These are phyloP conservation scores for Caenorhabditis imperialis DNA, from an alignment of 2,888 invertebrate genomes.

Conservation along the genomic window DNA sequence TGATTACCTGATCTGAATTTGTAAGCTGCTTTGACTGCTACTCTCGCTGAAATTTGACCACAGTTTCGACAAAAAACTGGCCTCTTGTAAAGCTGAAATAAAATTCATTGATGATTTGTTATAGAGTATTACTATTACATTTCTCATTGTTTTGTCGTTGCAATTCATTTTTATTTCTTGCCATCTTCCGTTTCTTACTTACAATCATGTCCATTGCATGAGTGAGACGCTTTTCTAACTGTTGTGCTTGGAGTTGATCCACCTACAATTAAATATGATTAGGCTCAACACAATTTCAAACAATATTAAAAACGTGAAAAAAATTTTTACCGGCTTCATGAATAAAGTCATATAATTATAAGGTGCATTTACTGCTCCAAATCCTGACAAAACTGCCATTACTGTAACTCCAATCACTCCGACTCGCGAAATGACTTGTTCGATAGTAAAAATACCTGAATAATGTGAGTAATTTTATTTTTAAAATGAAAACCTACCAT, in stretches of 20 bases:
- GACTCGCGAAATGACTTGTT: constrained; percentile 90
- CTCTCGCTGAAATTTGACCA: constrained; percentile 39
- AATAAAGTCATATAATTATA: constrained; percentile 99
- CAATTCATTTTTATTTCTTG: constrained; percentile 41
- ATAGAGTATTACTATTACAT: too few relatives aligned
- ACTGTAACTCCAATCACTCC: constrained; percentile 99
- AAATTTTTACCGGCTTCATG: constrained; percentile 60
- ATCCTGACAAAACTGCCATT: constrained; percentile 98
- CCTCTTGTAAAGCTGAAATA: too few relatives aligned
- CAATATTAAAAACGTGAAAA: too few relatives aligned
- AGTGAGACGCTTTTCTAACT: constrained; percentile 81
- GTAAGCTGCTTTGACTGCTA: constrained; percentile 34
- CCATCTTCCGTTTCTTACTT: constrained; percentile 86
- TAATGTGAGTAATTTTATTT: too few relatives aligned
- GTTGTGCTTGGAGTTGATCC: constrained; percentile 44
- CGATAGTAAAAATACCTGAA: constrained; percentile 88
- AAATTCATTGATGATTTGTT: too few relatives aligned
- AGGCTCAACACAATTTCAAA: too few relatives aligned
- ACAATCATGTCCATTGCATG: constrained; percentile 97
- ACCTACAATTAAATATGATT: too few relatives aligned
- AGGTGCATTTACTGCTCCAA: constrained; percentile 99
- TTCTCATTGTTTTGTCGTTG: constrained; percentile 3
- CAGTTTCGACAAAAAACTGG: constrained; percentile 34
- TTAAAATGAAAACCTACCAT: too few relatives aligned
- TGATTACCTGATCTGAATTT: constrained; percentile 41